Conservation (phyloP, 1,140 invertebrate genomes). For the Drosophila mayri region DNA sequence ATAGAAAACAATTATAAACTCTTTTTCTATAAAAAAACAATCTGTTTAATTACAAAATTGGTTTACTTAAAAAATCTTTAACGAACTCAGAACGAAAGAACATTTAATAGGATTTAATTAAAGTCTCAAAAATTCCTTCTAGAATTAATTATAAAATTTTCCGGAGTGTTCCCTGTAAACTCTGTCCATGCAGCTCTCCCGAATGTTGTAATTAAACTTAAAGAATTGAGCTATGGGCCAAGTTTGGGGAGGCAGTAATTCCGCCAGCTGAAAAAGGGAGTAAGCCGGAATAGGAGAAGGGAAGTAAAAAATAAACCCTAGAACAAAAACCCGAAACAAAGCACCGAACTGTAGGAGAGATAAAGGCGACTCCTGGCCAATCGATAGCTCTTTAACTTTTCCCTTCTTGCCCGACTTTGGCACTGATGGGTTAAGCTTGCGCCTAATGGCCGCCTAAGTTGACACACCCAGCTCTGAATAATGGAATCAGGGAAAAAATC, state of each 20-base stretch:
- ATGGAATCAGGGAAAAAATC: conserved; percentile 34
- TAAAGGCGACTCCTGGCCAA: conserved; percentile 42
- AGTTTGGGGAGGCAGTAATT: conserved; percentile 38
- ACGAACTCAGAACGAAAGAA: not conserved
- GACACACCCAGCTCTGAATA: conserved; percentile 57
- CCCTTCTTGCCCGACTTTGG: conserved; percentile 46
- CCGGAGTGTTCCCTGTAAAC: conserved; percentile 9
- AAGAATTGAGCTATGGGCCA: conserved; percentile 61
- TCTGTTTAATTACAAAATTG: no score
- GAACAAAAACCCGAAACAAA: conserved; percentile 57
- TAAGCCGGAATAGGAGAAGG: conserved; percentile 27
- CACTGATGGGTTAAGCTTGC: conserved; percentile 78
- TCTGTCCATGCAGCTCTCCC: not conserved
- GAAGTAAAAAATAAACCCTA: conserved; percentile 23
- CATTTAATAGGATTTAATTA: not conserved
- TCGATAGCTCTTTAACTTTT: conserved; percentile 77
- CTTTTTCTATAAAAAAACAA: no score
- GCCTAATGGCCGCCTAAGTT: conserved; percentile 76
- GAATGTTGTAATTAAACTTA: conserved; percentile 78
- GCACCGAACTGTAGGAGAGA: not conserved
- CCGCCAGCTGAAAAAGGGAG: conserved; percentile 1
- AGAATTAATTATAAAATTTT: conserved; percentile 15
- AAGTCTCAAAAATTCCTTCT: not conserved
- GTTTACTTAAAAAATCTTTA: not conserved
- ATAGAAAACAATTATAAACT: no score